Percentiles rank a stretch among this genome's conserved stretches.
phyloP scores from a whole-genome alignment of 2,888 invertebrate species.

The Tinea pellionella region DNA sequence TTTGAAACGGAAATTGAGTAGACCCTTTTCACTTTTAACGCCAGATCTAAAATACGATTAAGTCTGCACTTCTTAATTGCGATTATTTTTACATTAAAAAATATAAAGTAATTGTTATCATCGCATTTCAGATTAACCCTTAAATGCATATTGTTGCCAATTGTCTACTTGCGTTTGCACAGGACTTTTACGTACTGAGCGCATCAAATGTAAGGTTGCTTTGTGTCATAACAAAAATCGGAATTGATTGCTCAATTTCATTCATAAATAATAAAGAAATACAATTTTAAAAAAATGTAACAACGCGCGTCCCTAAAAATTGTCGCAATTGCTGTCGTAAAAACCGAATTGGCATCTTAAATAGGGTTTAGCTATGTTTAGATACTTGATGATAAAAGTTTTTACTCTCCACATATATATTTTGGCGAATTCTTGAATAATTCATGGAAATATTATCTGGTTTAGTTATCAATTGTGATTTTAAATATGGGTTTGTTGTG shows the following conservation, averaged over 20 bases:
- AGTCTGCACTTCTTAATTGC: background rate
- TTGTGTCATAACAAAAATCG: too few relatives aligned
- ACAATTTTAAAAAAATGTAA: too few relatives aligned
- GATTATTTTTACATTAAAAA: background rate
- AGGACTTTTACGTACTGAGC: too few relatives aligned
- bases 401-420: conserved; percentile 3
- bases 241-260: too few relatives aligned
- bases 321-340: background rate
- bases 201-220: too few relatives aligned
- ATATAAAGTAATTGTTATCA: background rate
- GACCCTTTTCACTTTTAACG: conserved; percentile 40
- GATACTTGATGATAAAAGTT: conserved; percentile 11
- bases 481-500: background rate
- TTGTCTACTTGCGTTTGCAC: too few relatives aligned
- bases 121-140: too few relatives aligned
- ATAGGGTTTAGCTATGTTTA: conserved; percentile 8
- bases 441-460: background rate
- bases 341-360: background rate
- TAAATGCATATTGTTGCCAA: too few relatives aligned
- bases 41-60: conserved; percentile 15
- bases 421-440: conserved; percentile 1
- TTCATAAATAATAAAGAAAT: too few relatives aligned
- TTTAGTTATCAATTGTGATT: background rate
- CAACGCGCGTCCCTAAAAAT: too few relatives aligned
- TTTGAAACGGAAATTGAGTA: conserved; percentile 38